Conservation (phyloP, 1,140 invertebrate species). For the Pomacea maculata region DNA sequence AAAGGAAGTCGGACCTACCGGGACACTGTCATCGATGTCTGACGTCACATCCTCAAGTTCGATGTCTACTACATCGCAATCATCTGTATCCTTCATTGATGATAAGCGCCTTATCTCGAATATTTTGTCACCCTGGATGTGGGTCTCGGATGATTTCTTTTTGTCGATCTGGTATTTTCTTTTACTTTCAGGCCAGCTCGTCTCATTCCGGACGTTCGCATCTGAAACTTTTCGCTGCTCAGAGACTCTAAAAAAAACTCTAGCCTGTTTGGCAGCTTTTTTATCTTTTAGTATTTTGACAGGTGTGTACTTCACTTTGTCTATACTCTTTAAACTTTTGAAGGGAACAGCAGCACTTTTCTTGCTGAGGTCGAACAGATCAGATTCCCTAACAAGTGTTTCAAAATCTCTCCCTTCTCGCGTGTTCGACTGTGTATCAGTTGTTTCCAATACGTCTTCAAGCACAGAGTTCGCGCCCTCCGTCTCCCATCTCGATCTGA, state of each 20-base stretch:
- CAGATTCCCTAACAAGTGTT: not conserved
- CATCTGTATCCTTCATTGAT: slow-evolving; percentile 16
- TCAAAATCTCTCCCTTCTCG: not conserved
- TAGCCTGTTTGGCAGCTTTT: not conserved
- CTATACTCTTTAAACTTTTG: not conserved
- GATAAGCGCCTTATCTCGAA: slow-evolving; percentile 14
- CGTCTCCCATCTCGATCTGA: not conserved
- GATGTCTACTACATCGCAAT: slow-evolving; percentile 22
- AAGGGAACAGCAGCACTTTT: slow-evolving; percentile 1
- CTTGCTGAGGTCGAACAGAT: not conserved
- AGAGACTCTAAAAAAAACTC: slow-evolving; percentile 11
- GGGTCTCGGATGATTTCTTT: not conserved
- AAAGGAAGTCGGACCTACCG: slow-evolving; percentile 9
- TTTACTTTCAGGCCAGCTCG: not conserved
- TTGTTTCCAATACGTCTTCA: not conserved
- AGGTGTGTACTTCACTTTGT: not conserved
- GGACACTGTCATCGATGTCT: slow-evolving; percentile 12
- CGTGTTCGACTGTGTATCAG: not conserved
- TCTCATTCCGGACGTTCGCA: not conserved
- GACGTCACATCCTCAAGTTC: slow-evolving; percentile 27
- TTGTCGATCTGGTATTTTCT: not conserved
- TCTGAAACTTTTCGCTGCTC: slow-evolving; percentile 3
- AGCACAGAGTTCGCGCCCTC: not conserved
- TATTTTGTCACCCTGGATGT: not conserved
- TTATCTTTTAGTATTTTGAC: slow-evolving; percentile 3